Percentiles rank a stretch among this genome's conserved stretches.
phyloP scores from a whole-genome alignment of 2,797 vertebrate species.

The Remorina albescens region DNA sequence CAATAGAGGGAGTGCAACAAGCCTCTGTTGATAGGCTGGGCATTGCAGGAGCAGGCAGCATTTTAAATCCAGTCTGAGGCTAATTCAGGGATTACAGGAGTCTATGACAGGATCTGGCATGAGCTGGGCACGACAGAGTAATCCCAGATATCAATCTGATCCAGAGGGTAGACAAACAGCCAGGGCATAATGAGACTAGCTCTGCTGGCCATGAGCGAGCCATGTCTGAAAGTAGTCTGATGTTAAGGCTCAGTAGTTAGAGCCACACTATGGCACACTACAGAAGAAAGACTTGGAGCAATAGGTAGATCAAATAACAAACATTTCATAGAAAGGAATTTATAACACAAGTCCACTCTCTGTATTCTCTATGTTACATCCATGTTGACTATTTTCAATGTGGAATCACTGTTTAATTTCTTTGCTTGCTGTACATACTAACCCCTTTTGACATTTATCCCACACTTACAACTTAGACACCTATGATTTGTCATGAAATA shows the following conservation, averaged over 20 bases:
- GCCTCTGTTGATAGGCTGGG: conserved; percentile 16
- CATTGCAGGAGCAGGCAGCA: conserved; percentile 28
- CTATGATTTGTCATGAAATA: neutral
- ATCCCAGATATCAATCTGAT: conserved; percentile 75
- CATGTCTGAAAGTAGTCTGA: conserved; percentile 42
- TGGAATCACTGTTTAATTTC: neutral
- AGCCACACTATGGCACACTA: conserved; percentile 20
- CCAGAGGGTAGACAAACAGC: conserved; percentile 52
- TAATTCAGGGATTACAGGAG: conserved; percentile 78
- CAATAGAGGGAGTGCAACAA: neutral
- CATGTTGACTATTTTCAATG: neutral
- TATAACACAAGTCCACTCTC: neutral
- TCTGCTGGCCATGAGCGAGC: conserved; percentile 52
- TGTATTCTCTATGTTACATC: neutral
- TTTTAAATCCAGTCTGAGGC: conserved; percentile 65
- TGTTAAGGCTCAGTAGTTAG: conserved; percentile 40
- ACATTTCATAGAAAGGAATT: neutral
- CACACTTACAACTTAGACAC: conserved; percentile 2
- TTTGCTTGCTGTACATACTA: neutral
- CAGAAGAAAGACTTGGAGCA: neutral
- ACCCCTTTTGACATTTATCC: neutral
- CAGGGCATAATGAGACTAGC: conserved; percentile 41
- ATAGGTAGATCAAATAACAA: conserved; percentile 20
- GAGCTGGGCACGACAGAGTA: conserved; percentile 52
- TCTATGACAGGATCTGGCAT: conserved; percentile 69